Base-by-base conservation (phyloP, 2,113 vertebrate species). In the Aspiorhynchus laticeps region DNA sequence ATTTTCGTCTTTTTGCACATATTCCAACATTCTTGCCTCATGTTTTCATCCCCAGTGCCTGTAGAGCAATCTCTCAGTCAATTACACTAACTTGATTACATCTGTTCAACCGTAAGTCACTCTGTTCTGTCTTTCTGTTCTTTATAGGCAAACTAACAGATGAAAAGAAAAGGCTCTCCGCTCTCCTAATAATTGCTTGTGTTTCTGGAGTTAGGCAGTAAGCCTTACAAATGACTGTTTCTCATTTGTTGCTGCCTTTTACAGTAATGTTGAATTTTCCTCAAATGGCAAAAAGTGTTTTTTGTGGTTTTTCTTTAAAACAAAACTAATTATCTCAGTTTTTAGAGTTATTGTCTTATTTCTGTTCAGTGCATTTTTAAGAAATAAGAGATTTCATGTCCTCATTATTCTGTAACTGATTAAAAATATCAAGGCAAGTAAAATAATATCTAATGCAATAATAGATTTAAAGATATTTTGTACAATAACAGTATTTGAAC, bases 121-220 rank as follows among this genome's bases (percentile, higher is more conserved):
- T 69, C 33, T 24, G 31, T 43, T 67, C 76, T 65, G 3, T 82
- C 10, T 83, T 26, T 83, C 46, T 69, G 59, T 80, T 41, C 81
- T 75, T 75, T 75, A n/a, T 26, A 41, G 17, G 69, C 36, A 48
- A 71, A 83, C 26, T n/a, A 51, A 61, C 38, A 65, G 80, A 88
- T 89, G 65, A 88, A 86, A 71, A 65, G 71, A 36, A 84, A 69
- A 9, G 24, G 56, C 51, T 84, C 78, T 78, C 83, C 51, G 14
- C 28, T 84, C 24, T 71, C 46, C 41, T 76, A 80, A 88, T 90
- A 86, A 90, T 69, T 79, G 59, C 74, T 59, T 75, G 48, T 83
- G 56, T 84, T 89, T 88, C 78, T 26, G 28, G 53, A 53, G 85
- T 59, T 77, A 69, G 19, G 61, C 76, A 77, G 67, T 78, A 78